Evolutionary conservation across 1,140 invertebrate species (phyloP).

Genomic region (Laupala kohalensis): DNA sequence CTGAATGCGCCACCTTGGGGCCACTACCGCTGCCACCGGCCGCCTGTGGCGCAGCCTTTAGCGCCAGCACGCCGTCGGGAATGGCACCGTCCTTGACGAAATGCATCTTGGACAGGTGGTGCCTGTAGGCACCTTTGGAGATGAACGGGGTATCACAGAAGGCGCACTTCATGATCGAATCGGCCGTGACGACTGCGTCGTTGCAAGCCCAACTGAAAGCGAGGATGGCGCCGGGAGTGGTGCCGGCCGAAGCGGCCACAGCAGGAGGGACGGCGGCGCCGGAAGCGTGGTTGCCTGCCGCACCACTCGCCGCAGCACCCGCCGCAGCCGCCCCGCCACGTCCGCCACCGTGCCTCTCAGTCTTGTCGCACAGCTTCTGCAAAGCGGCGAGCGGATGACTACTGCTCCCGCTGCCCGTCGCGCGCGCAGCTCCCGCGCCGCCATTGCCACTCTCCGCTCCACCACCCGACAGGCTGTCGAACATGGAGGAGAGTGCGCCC

Average conservation of each 20-base stretch:
- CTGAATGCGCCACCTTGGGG: constrained; percentile 17
- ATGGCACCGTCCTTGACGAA: constrained; percentile 85
- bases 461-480: constrained; percentile 59
- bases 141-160: constrained; percentile 94
- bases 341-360: constrained; percentile 45
- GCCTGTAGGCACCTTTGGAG: constrained; percentile 90
- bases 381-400: constrained; percentile 82
- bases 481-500: constrained; percentile 79
- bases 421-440: constrained; percentile 21
- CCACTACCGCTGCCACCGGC: constrained; percentile 27
- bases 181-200: constrained; percentile 71
- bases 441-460: constrained; percentile 21
- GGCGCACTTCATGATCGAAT: constrained; percentile 87
- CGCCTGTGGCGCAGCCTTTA: constrained; percentile 34
- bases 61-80: constrained; percentile 50
- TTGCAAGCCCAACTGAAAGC: constrained; percentile 90
- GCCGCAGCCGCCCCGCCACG: constrained; percentile 17
- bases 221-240: constrained; percentile 64
- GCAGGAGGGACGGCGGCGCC: constrained; percentile 17
- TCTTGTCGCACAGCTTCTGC: constrained; percentile 90
- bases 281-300: neutral
- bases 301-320: neutral
- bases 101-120: constrained; percentile 93
- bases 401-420: constrained; percentile 45
- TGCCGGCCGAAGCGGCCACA: constrained; percentile 22